Base-by-base conservation (phyloP, 1,140 invertebrate genomes). In the Brachionus plicatilis region DNA sequence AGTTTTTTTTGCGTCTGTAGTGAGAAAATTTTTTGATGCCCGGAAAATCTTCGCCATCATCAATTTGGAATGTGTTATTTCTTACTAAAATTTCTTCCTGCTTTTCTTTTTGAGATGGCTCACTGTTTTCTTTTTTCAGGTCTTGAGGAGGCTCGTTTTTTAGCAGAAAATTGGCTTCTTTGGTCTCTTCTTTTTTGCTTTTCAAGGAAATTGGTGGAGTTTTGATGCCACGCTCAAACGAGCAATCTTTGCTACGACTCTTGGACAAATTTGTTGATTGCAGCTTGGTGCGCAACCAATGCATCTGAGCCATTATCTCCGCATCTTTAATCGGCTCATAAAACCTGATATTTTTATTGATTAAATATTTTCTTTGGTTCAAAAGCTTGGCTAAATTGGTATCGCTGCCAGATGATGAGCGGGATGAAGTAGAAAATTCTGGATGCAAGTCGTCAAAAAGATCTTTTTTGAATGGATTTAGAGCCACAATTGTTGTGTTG, bases 401-500 rank as follows among this genome's bases (percentile, higher is more conserved):
- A 27, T 76, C 72, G 4, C 24, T 76, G 8, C 72, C 72, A 9
- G 72, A 50, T 50, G 72, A 76, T 12, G 72, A 76, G 3, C 43
- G 72, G 29, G 72, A 76, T 17, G 72, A 76, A 12, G 20, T 76
- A 9, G 72, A 76, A 27, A 50, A 50, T n/a, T 76, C 72, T 37
- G 72, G 72, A n/a, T 76, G 17, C 9, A 76, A 50, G 27, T 76
- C 72, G 3, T 76, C 72, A 29, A 76, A 50, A 0, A 50, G 24
- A 5, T 76, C 72, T 29, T 76, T 76, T 76, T 76, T 76, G 43
- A 76, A 76, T 29, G 72, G 72, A 76, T 76, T 76, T 29, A 76
- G 47, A 76, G 41, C 72, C 2, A 76, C 72, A 27, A 76, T 76
- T 14, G 72, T 76, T 50, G 72, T 76, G 47, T 50, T 76, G n/a